phyloP scores from a whole-genome alignment of 2,113 vertebrate genomes.

The Sturnira hondurensis region DNA sequence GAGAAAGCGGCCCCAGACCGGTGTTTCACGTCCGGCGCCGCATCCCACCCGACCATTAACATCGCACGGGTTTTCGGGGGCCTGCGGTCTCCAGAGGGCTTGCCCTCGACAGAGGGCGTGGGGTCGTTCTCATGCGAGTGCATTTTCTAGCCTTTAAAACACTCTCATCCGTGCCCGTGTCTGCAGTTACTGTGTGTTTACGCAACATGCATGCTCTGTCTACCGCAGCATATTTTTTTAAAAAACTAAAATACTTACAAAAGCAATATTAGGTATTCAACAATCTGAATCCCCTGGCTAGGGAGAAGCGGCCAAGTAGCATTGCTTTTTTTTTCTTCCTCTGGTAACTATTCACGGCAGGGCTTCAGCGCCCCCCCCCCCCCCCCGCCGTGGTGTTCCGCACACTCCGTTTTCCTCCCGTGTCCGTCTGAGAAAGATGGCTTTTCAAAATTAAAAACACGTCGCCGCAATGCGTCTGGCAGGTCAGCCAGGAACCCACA shows the following conservation, averaged over 20 bases:
- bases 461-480: slow-evolving; percentile 68
- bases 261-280: slow-evolving; percentile 71
- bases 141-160: slow-evolving; percentile 64
- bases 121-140: neutral
- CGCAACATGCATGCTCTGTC: slow-evolving; percentile 71
- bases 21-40: neutral
- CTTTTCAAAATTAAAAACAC: slow-evolving; percentile 79
- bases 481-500: slow-evolving; percentile 63
- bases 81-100: neutral
- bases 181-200: slow-evolving; percentile 78
- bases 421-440: slow-evolving; percentile 75
- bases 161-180: slow-evolving; percentile 51
- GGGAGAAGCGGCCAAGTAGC: slow-evolving; percentile 73
- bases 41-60: neutral
- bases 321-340: slow-evolving; percentile 66
- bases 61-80: neutral
- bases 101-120: neutral
- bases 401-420: slow-evolving; percentile 61
- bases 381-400: too few relatives aligned
- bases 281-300: slow-evolving; percentile 76
- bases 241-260: slow-evolving; percentile 63
- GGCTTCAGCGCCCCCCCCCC: slow-evolving; percentile 78
- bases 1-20: neutral
- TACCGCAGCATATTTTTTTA: slow-evolving; percentile 61
- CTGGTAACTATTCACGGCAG: slow-evolving; percentile 77